phyloP scores from a whole-genome alignment of 2,888 invertebrate genomes.

The Melanargia galathea region DNA sequence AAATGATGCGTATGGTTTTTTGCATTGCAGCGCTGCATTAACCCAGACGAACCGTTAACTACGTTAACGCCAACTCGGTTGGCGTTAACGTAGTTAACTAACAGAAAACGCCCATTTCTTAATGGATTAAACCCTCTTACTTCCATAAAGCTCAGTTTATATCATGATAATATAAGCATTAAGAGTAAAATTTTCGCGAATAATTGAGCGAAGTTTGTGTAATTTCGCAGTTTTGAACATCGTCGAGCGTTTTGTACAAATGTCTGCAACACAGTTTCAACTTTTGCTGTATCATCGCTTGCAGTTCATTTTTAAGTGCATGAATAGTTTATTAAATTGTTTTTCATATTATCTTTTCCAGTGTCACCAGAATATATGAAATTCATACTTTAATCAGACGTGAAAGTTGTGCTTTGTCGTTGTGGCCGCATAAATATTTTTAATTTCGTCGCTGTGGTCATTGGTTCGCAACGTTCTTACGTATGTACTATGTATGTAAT shows the following conservation, averaged over 20 bases:
- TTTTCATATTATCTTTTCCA: constrained; percentile 8
- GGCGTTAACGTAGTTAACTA: background rate
- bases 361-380: background rate
- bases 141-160: constrained; percentile 11
- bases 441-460: too few species aligned
- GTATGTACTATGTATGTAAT: too few species aligned
- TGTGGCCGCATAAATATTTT: background rate
- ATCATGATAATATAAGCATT: background rate
- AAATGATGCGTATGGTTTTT: too few species aligned
- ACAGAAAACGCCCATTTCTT: background rate
- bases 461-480: too few species aligned
- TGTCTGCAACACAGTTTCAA: constrained; percentile 1
- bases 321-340: constrained; percentile 11
- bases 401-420: background rate
- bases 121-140: constrained; percentile 11
- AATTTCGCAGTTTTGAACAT: constrained; percentile 7
- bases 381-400: background rate
- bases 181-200: constrained; percentile 1
- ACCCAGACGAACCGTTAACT: background rate
- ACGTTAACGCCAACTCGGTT: too few species aligned
- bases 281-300: constrained; percentile 5
- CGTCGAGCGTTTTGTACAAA: background rate
- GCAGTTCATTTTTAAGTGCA: constrained; percentile 2
- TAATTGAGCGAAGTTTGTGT: constrained; percentile 6
- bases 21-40: too few species aligned